These are phyloP conservation scores for Salarias fasciatus DNA, from an alignment of 2,797 vertebrate genomes.

Conservation along the genomic window DNA sequence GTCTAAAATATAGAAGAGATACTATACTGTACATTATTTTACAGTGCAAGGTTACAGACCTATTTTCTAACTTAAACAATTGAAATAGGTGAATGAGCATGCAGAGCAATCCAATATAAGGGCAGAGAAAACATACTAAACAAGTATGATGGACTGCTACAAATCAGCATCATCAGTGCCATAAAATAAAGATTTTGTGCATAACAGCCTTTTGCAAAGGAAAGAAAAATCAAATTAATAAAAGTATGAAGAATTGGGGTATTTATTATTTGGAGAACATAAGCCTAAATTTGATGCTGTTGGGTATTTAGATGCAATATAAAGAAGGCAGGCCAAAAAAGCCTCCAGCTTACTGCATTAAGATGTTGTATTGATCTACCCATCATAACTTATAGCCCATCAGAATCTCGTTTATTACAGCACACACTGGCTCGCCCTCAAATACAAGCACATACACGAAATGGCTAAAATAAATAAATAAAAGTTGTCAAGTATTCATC, in stretches of 20 bases:
- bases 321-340: constrained; percentile 22
- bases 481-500: constrained; percentile 18
- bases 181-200: no score
- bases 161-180: no score
- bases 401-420: constrained; percentile 58
- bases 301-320: constrained; percentile 44
- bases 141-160: no score
- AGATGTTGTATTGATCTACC: constrained; percentile 71
- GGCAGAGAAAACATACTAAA: background rate
- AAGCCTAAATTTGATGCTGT: constrained; percentile 33
- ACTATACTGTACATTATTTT: background rate
- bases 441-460: constrained; percentile 12
- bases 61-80: background rate
- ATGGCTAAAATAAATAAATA: no score
- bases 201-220: no score
- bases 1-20: no score
- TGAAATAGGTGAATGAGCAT: background rate
- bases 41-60: background rate
- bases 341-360: constrained; percentile 56
- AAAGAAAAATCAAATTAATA: constrained; percentile 13
- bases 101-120: no score
- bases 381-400: constrained; percentile 61
- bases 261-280: constrained; percentile 10
- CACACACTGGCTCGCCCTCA: constrained; percentile 1
- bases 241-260: constrained; percentile 3